Evolutionary conservation across 1,140 invertebrate genomes (phyloP).

Genomic region (Aphelinus atriplicis): DNA sequence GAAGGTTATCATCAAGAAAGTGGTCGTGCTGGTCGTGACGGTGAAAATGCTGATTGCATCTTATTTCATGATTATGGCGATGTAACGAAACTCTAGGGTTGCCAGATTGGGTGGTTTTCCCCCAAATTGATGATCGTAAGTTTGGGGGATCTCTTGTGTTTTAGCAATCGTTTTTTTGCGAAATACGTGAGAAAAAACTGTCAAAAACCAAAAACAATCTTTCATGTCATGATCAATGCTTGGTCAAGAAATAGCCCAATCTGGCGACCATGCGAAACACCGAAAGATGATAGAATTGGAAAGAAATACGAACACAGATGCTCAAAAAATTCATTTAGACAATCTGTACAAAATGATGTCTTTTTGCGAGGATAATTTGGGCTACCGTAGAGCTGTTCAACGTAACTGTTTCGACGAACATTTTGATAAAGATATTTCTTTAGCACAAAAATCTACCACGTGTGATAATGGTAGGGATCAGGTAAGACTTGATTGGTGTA

Average conservation of each 20-base stretch:
- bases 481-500: conserved; percentile 58
- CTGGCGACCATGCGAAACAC: conserved; percentile 61
- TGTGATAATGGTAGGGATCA: conserved; percentile 91
- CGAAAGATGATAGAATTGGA: conserved; percentile 78
- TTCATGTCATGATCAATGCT: too few relatives aligned
- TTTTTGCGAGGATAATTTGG: conserved; percentile 91
- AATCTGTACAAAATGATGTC: conserved; percentile 89
- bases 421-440: conserved; percentile 77
- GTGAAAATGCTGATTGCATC: conserved; percentile 82
- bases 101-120: too few relatives aligned
- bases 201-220: too few relatives aligned
- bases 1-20: conserved; percentile 99
- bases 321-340: conserved; percentile 82
- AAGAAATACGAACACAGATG: conserved; percentile 63
- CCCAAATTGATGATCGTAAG: too few relatives aligned
- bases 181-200: too few relatives aligned
- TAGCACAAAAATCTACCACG: conserved; percentile 69
- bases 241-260: too few relatives aligned
- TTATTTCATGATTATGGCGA: conserved; percentile 90
- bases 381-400: conserved; percentile 88
- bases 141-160: too few relatives aligned
- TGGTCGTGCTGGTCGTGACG: conserved; percentile 93
- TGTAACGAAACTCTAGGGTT: conserved; percentile 64
- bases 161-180: too few relatives aligned
- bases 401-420: conserved; percentile 95